Percentiles rank a stretch among this genome's conserved stretches.
These are phyloP conservation scores for Ectropis grisescens DNA, from an alignment of 1,140 invertebrate genomes.

Conservation along the genomic window DNA sequence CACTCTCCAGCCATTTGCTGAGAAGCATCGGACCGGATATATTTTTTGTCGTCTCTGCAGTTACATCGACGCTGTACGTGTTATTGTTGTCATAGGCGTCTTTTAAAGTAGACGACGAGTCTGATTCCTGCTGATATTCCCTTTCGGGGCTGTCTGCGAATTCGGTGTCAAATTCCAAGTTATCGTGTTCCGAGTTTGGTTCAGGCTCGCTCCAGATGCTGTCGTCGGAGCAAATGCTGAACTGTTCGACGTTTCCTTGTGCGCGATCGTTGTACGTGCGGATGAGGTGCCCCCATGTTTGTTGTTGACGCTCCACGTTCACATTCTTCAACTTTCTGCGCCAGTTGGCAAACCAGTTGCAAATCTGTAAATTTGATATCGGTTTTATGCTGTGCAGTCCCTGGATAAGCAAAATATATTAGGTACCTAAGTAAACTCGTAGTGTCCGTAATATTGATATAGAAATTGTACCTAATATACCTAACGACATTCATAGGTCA, in stretches of 20 bases:
- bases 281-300: slow-evolving; percentile 79
- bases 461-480: too few relatives aligned
- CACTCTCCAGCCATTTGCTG: slow-evolving; percentile 79
- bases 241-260: slow-evolving; percentile 80
- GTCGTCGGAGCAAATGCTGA: slow-evolving; percentile 80
- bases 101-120: slow-evolving; percentile 40
- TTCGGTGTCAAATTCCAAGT: slow-evolving; percentile 21
- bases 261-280: slow-evolving; percentile 80
- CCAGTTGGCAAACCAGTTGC: slow-evolving; percentile 85
- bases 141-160: slow-evolving; percentile 28
- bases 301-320: slow-evolving; percentile 73
- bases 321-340: slow-evolving; percentile 80
- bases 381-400: too few relatives aligned
- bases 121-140: slow-evolving; percentile 30
- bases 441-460: too few relatives aligned
- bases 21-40: slow-evolving; percentile 69
- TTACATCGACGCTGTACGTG: slow-evolving; percentile 31
- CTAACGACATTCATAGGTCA: too few relatives aligned
- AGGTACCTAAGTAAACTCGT: too few relatives aligned
- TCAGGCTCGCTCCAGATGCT: slow-evolving; percentile 79
- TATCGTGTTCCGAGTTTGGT: slow-evolving; percentile 22
- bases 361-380: slow-evolving; percentile 78
- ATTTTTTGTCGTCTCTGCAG: slow-evolving; percentile 28
- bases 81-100: slow-evolving; percentile 52
- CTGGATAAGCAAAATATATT: too few relatives aligned